These are phyloP conservation scores for Pangasius larnaudii DNA, from an alignment of 2,797 vertebrate species.

Conservation along the genomic window DNA sequence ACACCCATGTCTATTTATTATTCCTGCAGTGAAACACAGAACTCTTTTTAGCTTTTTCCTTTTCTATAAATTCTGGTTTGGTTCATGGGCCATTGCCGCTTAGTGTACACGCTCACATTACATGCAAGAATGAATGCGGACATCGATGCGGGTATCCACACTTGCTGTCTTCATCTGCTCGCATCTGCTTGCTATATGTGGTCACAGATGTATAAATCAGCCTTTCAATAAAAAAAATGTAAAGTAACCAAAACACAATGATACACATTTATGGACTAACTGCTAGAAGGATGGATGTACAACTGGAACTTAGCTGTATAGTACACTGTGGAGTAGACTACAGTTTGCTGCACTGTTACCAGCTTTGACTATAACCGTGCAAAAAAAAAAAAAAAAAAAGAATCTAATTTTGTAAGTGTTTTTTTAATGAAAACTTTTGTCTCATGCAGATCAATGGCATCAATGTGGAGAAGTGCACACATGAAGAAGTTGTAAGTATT, in stretches of 20 bases:
- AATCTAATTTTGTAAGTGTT: too few relatives aligned
- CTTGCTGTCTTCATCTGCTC: background rate
- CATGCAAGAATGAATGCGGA: background rate
- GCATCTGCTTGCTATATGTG: background rate
- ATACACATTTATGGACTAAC: background rate
- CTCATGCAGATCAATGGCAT: slow-evolving; percentile 90
- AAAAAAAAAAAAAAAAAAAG: background rate
- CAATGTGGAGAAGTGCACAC: slow-evolving; percentile 88
- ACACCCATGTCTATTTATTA: background rate
- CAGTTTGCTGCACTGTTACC: background rate
- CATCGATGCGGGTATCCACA: background rate
- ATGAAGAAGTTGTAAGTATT: slow-evolving; percentile 94
- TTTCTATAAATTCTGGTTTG: background rate
- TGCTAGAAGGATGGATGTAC: too few relatives aligned
- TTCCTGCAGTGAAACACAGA: background rate
- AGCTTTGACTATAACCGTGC: background rate
- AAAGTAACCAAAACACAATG: background rate
- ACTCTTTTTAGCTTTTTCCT: background rate
- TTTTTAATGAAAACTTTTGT: slow-evolving; percentile 43
- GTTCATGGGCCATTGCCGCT: background rate
- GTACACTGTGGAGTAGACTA: background rate
- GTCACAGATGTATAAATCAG: background rate
- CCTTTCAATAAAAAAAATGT: background rate
- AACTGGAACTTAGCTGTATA: background rate
- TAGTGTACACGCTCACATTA: background rate